Conservation (phyloP, 2,888 invertebrate species). For the Emmelina monodactyla region DNA sequence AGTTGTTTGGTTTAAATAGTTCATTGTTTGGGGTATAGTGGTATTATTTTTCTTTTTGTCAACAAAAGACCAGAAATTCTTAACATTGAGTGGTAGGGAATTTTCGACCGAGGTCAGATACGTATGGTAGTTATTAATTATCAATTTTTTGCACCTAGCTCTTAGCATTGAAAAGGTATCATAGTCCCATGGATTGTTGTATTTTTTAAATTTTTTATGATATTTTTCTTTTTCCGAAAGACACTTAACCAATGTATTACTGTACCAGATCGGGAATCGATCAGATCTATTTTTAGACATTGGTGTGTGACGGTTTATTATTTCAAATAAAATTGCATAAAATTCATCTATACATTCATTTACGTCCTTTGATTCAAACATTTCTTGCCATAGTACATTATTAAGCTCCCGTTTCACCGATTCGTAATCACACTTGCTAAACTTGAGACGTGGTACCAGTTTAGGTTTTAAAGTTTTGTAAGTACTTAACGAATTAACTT, state of each 20-base stretch:
- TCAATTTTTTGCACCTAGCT: background rate
- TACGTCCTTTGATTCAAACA: slow-evolving; percentile 2
- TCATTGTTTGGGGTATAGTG: background rate
- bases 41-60: background rate
- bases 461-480: background rate
- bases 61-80: background rate
- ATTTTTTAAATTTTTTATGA: background rate
- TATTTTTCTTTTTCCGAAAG: background rate
- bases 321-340: background rate
- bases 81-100: background rate
- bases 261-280: background rate
- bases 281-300: too few species aligned
- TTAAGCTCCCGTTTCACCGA: slow-evolving; percentile 1
- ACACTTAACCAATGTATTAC: background rate
- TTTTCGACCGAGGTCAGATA: background rate
- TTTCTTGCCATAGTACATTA: background rate
- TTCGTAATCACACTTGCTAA: slow-evolving; percentile 5
- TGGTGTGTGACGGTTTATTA: slow-evolving; percentile 7
- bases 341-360: slow-evolving; percentile 2
- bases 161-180: background rate
- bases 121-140: background rate
- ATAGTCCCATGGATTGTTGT: background rate
- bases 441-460: slow-evolving; percentile 3
- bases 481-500: background rate
- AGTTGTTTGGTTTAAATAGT: background rate